Evolutionary conservation across 1,140 invertebrate species (phyloP).

Genomic region (Sinonovacula constricta): DNA sequence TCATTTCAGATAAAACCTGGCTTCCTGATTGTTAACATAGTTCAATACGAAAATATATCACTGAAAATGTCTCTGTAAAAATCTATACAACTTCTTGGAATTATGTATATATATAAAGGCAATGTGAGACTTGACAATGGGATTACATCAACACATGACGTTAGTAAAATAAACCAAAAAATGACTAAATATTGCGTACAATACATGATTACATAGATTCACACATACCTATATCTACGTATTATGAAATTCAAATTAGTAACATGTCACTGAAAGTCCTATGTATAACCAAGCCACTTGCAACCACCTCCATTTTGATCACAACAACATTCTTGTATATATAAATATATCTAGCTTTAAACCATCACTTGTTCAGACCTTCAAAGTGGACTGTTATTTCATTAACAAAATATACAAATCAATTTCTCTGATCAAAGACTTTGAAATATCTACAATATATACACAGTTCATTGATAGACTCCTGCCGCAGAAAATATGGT

Average conservation of each 20-base stretch:
- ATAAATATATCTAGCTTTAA: no score
- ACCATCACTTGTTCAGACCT: no score
- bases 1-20: no score
- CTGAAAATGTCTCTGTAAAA: neutral
- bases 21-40: no score
- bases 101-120: constrained; percentile 12
- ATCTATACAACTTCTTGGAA: constrained; percentile 26
- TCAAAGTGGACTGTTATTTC: neutral
- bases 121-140: constrained; percentile 10
- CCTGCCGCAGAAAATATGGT: constrained; percentile 44
- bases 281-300: no score
- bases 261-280: no score
- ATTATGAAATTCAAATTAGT: neutral
- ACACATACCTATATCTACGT: constrained; percentile 12
- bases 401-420: constrained; percentile 51
- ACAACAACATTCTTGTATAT: neutral
- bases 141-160: constrained; percentile 24
- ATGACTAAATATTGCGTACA: constrained; percentile 52
- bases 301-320: no score
- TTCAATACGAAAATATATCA: neutral
- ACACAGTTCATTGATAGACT: constrained; percentile 25
- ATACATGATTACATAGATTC: constrained; percentile 45
- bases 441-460: constrained; percentile 40
- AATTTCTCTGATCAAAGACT: constrained; percentile 18
- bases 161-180: constrained; percentile 31